phyloP scores from a whole-genome alignment of 2,888 invertebrate genomes.

The Lasioglossum calceatum region DNA sequence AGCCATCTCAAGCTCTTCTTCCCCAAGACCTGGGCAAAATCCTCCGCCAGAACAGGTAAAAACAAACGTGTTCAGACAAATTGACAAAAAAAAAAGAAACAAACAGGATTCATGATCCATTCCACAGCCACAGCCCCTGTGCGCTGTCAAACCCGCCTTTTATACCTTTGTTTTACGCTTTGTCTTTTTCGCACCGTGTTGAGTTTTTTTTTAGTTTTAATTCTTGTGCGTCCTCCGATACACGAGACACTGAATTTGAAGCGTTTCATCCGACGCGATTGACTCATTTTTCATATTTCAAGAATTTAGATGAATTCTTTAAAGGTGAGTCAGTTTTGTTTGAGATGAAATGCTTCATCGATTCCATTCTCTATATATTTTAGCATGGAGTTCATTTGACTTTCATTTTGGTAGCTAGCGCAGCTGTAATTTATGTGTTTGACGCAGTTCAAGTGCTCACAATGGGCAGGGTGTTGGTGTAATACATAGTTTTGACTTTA shows the following conservation, averaged over 20 bases:
- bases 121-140: conserved; percentile 73
- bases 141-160: conserved; percentile 69
- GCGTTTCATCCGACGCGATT: background rate
- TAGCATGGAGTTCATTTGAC: conserved; percentile 70
- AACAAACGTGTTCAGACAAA: conserved; percentile 76
- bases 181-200: conserved; percentile 60
- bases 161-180: conserved; percentile 69
- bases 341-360: background rate
- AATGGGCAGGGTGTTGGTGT: conserved; percentile 61
- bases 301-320: background rate
- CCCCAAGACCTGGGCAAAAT: conserved; percentile 86
- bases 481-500: conserved; percentile 33
- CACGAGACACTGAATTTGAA: background rate
- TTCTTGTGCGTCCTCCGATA: conserved; percentile 31
- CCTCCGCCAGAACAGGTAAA: conserved; percentile 87
- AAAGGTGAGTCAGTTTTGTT: background rate
- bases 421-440: conserved; percentile 52
- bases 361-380: conserved; percentile 9
- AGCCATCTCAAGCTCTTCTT: conserved; percentile 85
- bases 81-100: conserved; percentile 1
- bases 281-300: background rate
- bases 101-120: conserved; percentile 61
- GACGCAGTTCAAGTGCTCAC: conserved; percentile 47
- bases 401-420: conserved; percentile 62
- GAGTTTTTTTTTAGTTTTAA: conserved; percentile 29